Percentiles rank a stretch among this genome's conserved stretches.
Conservation (phyloP, 2,113 vertebrate species). For the Pterocles orientalis region DNA sequence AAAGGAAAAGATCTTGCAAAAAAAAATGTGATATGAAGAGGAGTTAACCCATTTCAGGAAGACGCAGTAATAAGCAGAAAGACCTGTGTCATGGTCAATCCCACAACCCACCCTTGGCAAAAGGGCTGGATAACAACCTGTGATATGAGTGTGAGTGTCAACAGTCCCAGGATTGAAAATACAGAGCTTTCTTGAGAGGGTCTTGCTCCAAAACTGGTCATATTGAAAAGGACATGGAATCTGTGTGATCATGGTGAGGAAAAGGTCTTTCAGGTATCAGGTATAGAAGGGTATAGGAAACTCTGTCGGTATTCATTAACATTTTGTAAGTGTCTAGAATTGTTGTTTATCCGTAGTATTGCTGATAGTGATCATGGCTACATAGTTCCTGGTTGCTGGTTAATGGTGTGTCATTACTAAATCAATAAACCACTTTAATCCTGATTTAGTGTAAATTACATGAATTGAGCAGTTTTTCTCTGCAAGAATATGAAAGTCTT, state of each 20-base stretch:
- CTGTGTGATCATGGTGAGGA: not conserved
- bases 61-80: not conserved
- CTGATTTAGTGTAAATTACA: not conserved
- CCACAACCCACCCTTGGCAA: not conserved
- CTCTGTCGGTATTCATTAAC: not conserved
- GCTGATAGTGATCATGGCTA: not conserved
- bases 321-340: not conserved
- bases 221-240: not conserved
- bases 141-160: not conserved
- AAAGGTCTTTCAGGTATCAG: accelerated
- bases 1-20: not conserved
- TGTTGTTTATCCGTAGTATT: not conserved
- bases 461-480: not conserved
- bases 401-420: not conserved
- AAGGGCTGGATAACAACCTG: not conserved
- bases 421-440: not conserved
- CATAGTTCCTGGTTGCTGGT: not conserved
- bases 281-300: not conserved
- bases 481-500: not conserved
- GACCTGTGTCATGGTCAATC: not conserved
- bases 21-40: not conserved
- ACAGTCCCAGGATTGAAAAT: not conserved
- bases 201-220: not conserved
- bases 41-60: not conserved
- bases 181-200: not conserved